Percentiles rank a stretch among this genome's conserved stretches.
phyloP scores from a whole-genome alignment of 2,797 vertebrate species.

The Coreius guichenoti region DNA sequence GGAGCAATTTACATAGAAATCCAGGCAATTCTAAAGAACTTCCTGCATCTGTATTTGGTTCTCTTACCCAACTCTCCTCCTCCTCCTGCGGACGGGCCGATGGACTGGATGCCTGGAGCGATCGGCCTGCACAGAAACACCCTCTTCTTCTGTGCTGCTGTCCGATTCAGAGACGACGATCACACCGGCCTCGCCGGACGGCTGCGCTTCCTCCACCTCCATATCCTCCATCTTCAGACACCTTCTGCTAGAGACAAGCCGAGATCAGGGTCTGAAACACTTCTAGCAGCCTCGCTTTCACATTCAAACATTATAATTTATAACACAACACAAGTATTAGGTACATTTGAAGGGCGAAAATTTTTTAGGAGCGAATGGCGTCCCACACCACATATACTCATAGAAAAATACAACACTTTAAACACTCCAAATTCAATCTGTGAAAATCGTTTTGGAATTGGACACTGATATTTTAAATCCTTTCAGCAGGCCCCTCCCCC shows the following conservation, averaged over 20 bases:
- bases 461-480: not conserved
- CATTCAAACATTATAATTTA: not conserved
- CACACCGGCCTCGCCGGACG: slow-evolving; percentile 16
- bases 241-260: not conserved
- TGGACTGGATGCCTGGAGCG: not conserved
- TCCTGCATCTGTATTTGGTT: not conserved
- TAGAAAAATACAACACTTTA: not conserved
- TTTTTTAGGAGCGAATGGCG: not conserved
- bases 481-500: too few species aligned
- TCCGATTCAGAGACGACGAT: slow-evolving; percentile 71
- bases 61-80: slow-evolving; percentile 44
- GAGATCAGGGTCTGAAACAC: not conserved
- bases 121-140: not conserved
- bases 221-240: slow-evolving; percentile 81
- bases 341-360: fast-evolving
- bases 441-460: not conserved
- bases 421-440: not conserved
- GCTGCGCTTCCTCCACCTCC: slow-evolving; percentile 72
- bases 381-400: not conserved
- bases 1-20: not conserved
- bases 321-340: not conserved
- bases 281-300: not conserved
- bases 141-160: slow-evolving; percentile 75
- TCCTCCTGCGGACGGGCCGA: slow-evolving; percentile 25
- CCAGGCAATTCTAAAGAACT: not conserved